These are phyloP conservation scores for Sitta carolinensis DNA, from an alignment of 2,797 vertebrate species.

Conservation along the genomic window DNA sequence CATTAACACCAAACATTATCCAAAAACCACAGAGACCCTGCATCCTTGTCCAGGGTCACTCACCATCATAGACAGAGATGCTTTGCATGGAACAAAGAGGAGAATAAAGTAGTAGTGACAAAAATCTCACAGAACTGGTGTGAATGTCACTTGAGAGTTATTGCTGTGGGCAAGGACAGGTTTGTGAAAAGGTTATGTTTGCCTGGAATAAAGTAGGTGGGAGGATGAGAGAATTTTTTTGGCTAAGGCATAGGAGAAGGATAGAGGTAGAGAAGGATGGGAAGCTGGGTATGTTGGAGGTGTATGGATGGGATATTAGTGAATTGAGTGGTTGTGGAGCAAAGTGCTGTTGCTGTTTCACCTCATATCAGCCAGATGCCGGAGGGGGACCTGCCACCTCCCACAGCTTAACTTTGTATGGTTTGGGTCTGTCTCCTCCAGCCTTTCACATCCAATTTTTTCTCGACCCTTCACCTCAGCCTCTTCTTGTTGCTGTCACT, in stretches of 20 bases:
- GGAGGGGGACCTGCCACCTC: neutral
- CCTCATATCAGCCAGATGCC: accelerated
- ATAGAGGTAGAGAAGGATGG: neutral
- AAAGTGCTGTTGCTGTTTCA: neutral
- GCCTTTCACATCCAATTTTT: neutral
- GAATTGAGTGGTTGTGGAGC: neutral
- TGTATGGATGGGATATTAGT: neutral
- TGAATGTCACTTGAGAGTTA: neutral
- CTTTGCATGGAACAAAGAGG: neutral
- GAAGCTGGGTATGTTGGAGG: neutral
- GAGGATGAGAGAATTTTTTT: neutral
- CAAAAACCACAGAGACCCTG: neutral
- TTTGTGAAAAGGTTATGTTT: neutral
- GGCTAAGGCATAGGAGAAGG: neutral
- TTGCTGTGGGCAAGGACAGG: neutral
- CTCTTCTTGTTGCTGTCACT: neutral
- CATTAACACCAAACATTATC: accelerated
- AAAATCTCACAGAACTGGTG: neutral
- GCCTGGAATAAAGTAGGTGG: neutral
- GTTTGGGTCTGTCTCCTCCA: neutral
- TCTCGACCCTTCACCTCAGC: neutral
- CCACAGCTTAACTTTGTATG: neutral
- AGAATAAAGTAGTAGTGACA: neutral
- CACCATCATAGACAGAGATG: neutral
- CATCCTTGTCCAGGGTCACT: neutral